Base-by-base conservation (phyloP, 2,888 invertebrate genomes). In the Catonia carolina region DNA sequence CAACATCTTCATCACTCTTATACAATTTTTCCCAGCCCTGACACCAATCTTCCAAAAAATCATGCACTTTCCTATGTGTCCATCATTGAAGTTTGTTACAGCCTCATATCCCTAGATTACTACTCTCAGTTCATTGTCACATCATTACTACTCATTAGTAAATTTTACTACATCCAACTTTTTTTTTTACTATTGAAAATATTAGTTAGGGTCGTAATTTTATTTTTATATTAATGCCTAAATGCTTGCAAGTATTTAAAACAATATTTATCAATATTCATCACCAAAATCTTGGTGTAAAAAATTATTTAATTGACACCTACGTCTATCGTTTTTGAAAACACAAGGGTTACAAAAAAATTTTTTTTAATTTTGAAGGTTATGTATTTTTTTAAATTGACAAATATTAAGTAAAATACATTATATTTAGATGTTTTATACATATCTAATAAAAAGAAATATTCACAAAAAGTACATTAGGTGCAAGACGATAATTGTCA, bases 11-110 rank as follows among this genome's bases (percentile, higher is more conserved):
- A 20, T 1, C 53, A 22, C 10, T 31, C 31, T 12, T 5, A 14
- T 14, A 36, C 27, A 35, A 45, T 3, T 27, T 17, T 7, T 42
- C 2, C 42, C 53, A 15, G 53, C 27, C 31, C 17, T 5, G 3
- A 45, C 5, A 2, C 45, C 53, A 14, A 53, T 14, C 20, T 42
- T 27, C 31, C 31, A 2, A n/a, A 53, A 31, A 3, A 27, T 23
- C 33, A 8, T 3, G 27, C 20, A n/a, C 12, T 37, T 55, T 20
- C 39, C 17, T 15, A 49, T 48, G 48, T 49, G 3, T 6, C 39
- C 55, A 37, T 55, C 55, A 37, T 55, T 55, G 39, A 49, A 55
- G 12, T 7, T 55, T n/a, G 39, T 22, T 14, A 55, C 17, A 10
- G 49, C 37, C 12, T 33, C n/a, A 15, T 37, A 37, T 15, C 37